phyloP scores from a whole-genome alignment of 2,888 invertebrate genomes.

The Ditylenchus weischeri region DNA sequence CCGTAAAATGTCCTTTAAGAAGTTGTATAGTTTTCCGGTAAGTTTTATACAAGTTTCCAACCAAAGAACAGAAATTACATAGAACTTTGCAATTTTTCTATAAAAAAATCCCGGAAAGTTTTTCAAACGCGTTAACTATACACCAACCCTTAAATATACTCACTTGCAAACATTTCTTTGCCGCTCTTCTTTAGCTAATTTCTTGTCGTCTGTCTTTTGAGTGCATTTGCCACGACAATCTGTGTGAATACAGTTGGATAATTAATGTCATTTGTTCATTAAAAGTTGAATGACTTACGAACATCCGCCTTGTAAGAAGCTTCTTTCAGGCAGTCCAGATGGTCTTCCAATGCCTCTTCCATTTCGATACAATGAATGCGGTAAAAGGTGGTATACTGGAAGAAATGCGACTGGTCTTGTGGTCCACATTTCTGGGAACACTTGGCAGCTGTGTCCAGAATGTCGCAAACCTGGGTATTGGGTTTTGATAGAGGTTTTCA shows the following conservation, averaged over 20 bases:
- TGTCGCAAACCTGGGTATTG: constrained; percentile 34
- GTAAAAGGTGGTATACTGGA: constrained; percentile 46
- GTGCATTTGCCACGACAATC: constrained; percentile 36
- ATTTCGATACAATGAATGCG: constrained; percentile 42
- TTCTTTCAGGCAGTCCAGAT: constrained; percentile 34
- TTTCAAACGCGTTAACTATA: not conserved
- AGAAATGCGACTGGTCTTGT: constrained; percentile 35
- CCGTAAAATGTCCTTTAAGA: too few species aligned
- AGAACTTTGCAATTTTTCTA: too few species aligned
- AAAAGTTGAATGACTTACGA: constrained; percentile 24
- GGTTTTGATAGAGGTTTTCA: not conserved
- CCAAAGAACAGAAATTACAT: too few species aligned
- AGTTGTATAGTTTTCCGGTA: too few species aligned
- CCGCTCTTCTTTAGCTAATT: constrained; percentile 33
- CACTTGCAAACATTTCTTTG: constrained; percentile 43
- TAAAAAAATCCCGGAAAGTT: too few species aligned
- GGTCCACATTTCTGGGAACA: constrained; percentile 34
- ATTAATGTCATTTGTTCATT: not conserved
- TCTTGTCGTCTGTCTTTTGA: constrained; percentile 32
- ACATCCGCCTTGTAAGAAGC: constrained; percentile 40
- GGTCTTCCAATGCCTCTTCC: constrained; percentile 42
- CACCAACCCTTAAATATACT: not conserved
- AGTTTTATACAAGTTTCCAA: too few species aligned
- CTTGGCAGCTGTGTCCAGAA: constrained; percentile 36
- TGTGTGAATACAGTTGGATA: constrained; percentile 21